Evolutionary conservation across 1,140 invertebrate species (phyloP), one percentile per base, ranked within the genome.

Genomic region (Callitettix versicolor): DNA sequence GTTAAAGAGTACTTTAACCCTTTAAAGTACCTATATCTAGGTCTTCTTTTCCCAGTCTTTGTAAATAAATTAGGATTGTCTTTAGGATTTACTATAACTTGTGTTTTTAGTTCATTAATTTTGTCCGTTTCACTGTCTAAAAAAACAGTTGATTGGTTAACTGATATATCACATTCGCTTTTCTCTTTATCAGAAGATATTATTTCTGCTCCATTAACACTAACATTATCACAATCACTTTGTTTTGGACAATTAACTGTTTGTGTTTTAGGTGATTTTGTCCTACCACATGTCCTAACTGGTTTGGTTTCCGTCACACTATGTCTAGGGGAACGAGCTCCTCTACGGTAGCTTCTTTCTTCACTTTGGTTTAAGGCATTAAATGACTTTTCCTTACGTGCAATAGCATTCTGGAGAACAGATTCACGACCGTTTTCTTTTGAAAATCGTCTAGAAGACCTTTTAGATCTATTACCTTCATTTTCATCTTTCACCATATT

Each of bases 301-400:
- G 12, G 11, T 46, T 38, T 46, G 3, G 14, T 24, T 33, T 42
- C 42, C 22, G 5, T 3, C 18, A 11, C 41, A 47, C 20, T 47
- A 24, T 43, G 30, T 38, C 47, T 11, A 15, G 33, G 22, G 24
- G 48, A 42, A 40, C 54, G 26, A 24, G 48, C 50, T 42, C 54
- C 30, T 34, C 21, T 51, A 26, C 50, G n/a, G 24, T 48, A 0
- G 53, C 46, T 30, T 53, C 56, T 55, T 17, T 62, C 60, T 52
- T 59, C 58, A 47, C 20, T 52, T 38, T 40, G 50, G 33, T 55
- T 51, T 3, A 63, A 40, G 15, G 60, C 58, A 56, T 59, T 61
- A 40, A 68, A 66, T 15, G 67, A 67, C 50, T 67, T 68, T 60
- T 68, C 67, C 56, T 68, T 68, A n/a, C 63, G 58, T 20, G 67